Evolutionary conservation across 1,140 invertebrate species (phyloP).

Genomic region (Semibalanus balanoides): DNA sequence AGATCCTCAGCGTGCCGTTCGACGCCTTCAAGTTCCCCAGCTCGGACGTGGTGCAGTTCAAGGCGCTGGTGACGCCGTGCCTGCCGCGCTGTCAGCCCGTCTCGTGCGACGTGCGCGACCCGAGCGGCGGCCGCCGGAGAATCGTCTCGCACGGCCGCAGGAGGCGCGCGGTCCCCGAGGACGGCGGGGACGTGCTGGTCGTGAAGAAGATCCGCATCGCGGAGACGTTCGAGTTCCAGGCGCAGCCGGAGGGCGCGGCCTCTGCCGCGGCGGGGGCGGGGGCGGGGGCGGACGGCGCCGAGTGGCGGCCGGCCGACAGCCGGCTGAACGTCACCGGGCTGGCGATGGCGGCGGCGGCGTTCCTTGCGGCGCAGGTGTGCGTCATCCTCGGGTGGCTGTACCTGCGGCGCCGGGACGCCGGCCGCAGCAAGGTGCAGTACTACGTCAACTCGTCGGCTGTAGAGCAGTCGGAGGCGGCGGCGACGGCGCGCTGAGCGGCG

Average conservation of each 20-base stretch:
- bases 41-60: slow-evolving; percentile 85
- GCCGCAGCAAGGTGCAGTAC: slow-evolving; percentile 30
- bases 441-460: slow-evolving; percentile 15
- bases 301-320: slow-evolving; percentile 2
- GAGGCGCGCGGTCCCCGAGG: slow-evolving; percentile 34
- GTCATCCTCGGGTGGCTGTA: slow-evolving; percentile 29
- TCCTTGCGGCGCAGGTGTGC: slow-evolving; percentile 30
- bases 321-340: slow-evolving; percentile 26
- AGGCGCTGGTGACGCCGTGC: slow-evolving; percentile 80
- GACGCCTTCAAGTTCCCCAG: slow-evolving; percentile 93
- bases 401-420: slow-evolving; percentile 33
- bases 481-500: no score
- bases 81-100: slow-evolving; percentile 82
- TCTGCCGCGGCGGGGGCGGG: slow-evolving; percentile 12
- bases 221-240: slow-evolving; percentile 34
- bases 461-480: no score
- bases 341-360: slow-evolving; percentile 27
- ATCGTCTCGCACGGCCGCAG: slow-evolving; percentile 64
- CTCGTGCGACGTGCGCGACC: slow-evolving; percentile 62
- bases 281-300: slow-evolving; percentile 6
- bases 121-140: slow-evolving; percentile 60
- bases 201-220: slow-evolving; percentile 36
- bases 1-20: slow-evolving; percentile 77
- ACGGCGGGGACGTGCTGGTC: slow-evolving; percentile 32
- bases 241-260: slow-evolving; percentile 17